Conservation (phyloP, 2,113 vertebrate species). For the Leuciscus idus region DNA sequence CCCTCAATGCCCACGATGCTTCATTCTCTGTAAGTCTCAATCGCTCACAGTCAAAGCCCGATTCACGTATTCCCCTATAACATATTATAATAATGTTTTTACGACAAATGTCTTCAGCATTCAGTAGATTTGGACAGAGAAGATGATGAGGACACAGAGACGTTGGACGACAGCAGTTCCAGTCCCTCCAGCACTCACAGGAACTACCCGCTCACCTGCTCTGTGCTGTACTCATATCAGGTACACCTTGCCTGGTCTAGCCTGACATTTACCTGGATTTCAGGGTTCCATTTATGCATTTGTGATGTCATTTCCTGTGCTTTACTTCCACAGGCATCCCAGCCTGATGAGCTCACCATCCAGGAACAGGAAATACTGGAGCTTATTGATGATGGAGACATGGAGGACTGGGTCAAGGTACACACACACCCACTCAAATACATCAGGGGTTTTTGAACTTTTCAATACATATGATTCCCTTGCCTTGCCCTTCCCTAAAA, state of each 20-base stretch:
- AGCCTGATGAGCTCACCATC: constrained; percentile 97
- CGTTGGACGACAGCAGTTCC: constrained; percentile 95
- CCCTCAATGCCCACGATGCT: constrained; percentile 87
- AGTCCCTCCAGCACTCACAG: constrained; percentile 95
- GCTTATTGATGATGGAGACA: constrained; percentile 98
- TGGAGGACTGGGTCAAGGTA: constrained; percentile 99
- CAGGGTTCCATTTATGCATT: neutral
- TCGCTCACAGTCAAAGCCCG: neutral
- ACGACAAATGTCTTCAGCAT: constrained; percentile 71
- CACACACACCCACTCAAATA: neutral
- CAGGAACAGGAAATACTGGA: constrained; percentile 97
- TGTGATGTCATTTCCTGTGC: neutral
- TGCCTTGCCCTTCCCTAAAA: neutral
- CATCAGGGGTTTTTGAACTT: neutral
- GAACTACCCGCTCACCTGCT: constrained; percentile 97
- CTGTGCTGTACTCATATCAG: constrained; percentile 98
- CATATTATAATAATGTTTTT: neutral
- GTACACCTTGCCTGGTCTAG: constrained; percentile 65
- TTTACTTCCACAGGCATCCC: constrained; percentile 83
- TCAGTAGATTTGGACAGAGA: constrained; percentile 87
- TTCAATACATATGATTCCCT: neutral
- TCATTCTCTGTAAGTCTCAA: constrained; percentile 84
- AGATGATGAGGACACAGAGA: constrained; percentile 94
- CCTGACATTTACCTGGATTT: neutral
- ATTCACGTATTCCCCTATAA: neutral